A percentile compares a stretch with the other conserved stretches of the same genome.
These are phyloP conservation scores for Apis dorsata DNA, from an alignment of 1,140 invertebrate species.

Conservation along the genomic window DNA sequence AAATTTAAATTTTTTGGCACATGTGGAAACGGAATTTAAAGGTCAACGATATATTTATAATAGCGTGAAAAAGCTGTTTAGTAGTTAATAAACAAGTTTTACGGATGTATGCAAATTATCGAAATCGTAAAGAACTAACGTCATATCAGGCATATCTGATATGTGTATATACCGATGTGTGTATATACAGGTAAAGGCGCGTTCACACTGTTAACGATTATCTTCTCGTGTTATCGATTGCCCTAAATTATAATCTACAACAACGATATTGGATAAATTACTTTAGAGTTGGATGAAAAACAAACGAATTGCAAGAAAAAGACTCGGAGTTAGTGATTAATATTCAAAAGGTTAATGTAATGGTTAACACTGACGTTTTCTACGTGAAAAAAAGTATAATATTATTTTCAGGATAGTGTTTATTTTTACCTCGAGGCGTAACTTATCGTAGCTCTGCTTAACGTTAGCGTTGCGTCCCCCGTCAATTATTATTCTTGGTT, in stretches of 20 bases:
- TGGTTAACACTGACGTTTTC: slow-evolving; percentile 12
- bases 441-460: slow-evolving; percentile 60
- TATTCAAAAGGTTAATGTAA: not conserved
- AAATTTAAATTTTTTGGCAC: slow-evolving; percentile 7
- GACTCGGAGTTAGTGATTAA: not conserved
- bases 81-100: slow-evolving; percentile 22
- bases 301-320: not conserved
- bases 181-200: not conserved
- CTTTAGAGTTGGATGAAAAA: not conserved
- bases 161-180: too few relatives aligned
- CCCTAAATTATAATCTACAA: too few relatives aligned
- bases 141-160: not conserved
- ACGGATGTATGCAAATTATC: slow-evolving; percentile 8
- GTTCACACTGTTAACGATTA: not conserved
- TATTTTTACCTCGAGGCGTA: slow-evolving; percentile 57
- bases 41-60: slow-evolving; percentile 36
- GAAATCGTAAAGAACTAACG: not conserved
- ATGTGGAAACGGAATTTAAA: slow-evolving; percentile 16
- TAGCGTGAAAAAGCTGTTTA: slow-evolving; percentile 16
- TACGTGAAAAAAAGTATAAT: slow-evolving; percentile 39
- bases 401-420: slow-evolving; percentile 61
- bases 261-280: not conserved
- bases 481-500: slow-evolving; percentile 66
- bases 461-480: slow-evolving; percentile 52
- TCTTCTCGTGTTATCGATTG: not conserved